Evolutionary conservation across 2,888 invertebrate species (phyloP).

Genomic region (Teleogryllus oceanicus): DNA sequence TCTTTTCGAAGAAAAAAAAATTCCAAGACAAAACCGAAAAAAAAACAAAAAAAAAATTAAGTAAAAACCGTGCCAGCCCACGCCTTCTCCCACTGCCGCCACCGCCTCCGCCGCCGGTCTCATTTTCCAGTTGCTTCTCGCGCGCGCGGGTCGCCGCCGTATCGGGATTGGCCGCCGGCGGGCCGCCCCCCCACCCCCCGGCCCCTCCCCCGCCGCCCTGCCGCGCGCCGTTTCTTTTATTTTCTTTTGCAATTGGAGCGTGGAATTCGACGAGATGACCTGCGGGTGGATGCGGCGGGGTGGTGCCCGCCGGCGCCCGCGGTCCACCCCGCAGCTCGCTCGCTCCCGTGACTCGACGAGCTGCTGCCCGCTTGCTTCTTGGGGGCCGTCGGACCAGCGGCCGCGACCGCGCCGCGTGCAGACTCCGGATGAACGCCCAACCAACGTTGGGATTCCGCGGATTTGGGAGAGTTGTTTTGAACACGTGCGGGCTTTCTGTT

Average conservation of each 20-base stretch:
- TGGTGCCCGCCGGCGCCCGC: not conserved
- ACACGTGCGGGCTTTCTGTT: no score
- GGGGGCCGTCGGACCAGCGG: no score
- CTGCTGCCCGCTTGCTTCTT: not conserved
- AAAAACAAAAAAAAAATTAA: no score
- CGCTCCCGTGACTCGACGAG: not conserved
- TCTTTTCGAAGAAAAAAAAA: no score
- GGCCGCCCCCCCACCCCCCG: not conserved
- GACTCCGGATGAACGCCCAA: no score
- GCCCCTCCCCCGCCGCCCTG: not conserved
- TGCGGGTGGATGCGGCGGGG: not conserved
- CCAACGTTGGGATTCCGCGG: no score
- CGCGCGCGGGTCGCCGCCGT: not conserved
- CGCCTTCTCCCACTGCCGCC: not conserved
- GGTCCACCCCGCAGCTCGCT: not conserved
- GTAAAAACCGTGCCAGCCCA: no score
- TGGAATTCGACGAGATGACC: constrained; percentile 11
- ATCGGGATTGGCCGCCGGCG: not conserved
- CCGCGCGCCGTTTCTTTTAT: not conserved
- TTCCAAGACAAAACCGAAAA: no score
- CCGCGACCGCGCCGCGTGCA: no score
- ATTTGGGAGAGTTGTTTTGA: no score
- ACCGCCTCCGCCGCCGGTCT: not conserved
- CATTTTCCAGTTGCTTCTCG: not conserved
- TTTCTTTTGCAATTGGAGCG: constrained; percentile 3